Evolutionary conservation across 1,140 invertebrate species (phyloP).

Genomic region (Laupala kohalensis): DNA sequence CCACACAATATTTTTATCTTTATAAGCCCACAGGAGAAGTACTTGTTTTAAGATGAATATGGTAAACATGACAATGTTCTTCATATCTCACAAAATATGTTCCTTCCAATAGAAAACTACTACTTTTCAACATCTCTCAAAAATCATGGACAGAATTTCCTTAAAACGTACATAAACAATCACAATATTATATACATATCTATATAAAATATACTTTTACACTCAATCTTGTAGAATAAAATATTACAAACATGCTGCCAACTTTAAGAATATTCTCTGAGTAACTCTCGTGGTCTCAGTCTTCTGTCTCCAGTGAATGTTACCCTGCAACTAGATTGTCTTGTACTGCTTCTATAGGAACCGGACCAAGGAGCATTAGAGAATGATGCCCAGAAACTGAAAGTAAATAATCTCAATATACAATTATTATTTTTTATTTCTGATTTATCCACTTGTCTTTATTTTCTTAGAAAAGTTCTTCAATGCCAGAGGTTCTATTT

Average conservation of each 20-base stretch:
- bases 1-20: no score
- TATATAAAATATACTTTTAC: neutral
- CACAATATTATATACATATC: neutral
- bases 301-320: neutral
- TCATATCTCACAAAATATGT: no score
- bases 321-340: neutral
- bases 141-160: neutral
- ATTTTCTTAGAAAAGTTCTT: no score
- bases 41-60: neutral
- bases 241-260: neutral
- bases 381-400: conserved; percentile 8
- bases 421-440: no score
- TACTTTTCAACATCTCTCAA: neutral
- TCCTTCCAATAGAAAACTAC: neutral
- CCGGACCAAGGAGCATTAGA: conserved; percentile 5
- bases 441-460: no score
- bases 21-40: neutral
- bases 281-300: neutral
- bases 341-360: conserved; percentile 2
- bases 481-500: no score
- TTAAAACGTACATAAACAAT: neutral
- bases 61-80: neutral
- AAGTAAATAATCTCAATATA: no score
- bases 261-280: neutral
- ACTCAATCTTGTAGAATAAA: neutral